Evolutionary conservation across 30 jellyfish, hydroid and myxozoan genomes (phyloP).

Genomic region (Cassiopea xamachana): DNA sequence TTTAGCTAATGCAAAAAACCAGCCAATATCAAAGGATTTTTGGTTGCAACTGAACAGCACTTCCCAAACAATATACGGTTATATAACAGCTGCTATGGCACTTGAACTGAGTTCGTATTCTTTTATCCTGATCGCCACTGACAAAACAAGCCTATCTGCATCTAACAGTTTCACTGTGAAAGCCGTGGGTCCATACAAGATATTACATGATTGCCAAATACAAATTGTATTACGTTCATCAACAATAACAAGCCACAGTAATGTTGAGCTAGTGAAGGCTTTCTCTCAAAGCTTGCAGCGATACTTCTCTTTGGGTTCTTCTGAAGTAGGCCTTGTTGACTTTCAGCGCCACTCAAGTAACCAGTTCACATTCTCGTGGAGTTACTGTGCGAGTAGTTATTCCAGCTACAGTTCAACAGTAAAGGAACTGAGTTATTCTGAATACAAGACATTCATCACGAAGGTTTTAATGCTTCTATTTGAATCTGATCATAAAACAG

Average conservation of each 20-base stretch:
- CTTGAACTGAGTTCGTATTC: constrained; percentile 46
- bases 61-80: constrained; percentile 70
- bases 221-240: constrained; percentile 22
- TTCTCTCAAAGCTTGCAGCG: constrained; percentile 25
- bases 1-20: constrained; percentile 19
- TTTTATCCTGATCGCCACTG: constrained; percentile 77
- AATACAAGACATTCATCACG: constrained; percentile 55
- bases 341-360: constrained; percentile 48
- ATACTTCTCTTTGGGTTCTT: constrained; percentile 48
- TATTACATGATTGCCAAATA: constrained; percentile 79
- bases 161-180: constrained; percentile 50
- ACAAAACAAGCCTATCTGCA: constrained; percentile 76
- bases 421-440: constrained; percentile 13
- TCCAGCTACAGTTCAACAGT: not conserved
- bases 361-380: constrained; percentile 73
- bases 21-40: constrained; percentile 35
- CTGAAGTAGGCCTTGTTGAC: constrained; percentile 75
- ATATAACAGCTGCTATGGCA: constrained; percentile 48
- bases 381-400: constrained; percentile 73
- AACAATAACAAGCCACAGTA: constrained; percentile 32
- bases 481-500: constrained; percentile 74
- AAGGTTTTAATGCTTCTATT: constrained; percentile 62
- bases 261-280: constrained; percentile 23
- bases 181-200: constrained; percentile 62
- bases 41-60: constrained; percentile 64